These are phyloP conservation scores for Manduca sexta DNA, from an alignment of 1,140 invertebrate species.

Conservation along the genomic window DNA sequence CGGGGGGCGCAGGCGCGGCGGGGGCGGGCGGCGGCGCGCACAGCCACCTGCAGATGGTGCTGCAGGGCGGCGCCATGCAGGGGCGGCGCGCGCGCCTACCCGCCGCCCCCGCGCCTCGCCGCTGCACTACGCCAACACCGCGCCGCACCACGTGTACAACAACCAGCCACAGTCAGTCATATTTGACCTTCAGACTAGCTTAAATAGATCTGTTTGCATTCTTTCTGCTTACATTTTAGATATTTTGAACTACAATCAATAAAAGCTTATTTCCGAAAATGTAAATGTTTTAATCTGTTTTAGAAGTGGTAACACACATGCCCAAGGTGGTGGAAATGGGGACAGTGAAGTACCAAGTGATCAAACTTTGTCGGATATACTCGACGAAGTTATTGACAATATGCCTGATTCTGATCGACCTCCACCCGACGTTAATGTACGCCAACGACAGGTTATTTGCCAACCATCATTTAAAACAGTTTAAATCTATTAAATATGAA, in stretches of 20 bases:
- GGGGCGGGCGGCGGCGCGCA: conserved; percentile 17
- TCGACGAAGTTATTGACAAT: conserved; percentile 87
- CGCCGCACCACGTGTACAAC: conserved; percentile 41
- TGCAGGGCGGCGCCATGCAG: conserved; percentile 54
- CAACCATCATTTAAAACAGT: too few species aligned
- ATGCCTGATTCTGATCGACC: conserved; percentile 68
- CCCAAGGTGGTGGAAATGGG: conserved; percentile 27
- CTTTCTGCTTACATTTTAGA: too few species aligned
- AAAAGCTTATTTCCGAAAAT: too few species aligned
- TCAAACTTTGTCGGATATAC: conserved; percentile 83
- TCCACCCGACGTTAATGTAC: conserved; percentile 38
- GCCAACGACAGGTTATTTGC: conserved; percentile 21
- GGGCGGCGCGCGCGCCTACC: conserved; percentile 41
- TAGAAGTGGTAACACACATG: conserved; percentile 27
- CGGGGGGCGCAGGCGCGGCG: conserved; percentile 8
- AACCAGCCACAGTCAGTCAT: conserved; percentile 39
- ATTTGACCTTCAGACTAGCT: too few species aligned
- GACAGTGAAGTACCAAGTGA: conserved; percentile 74
- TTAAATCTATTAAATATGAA: too few species aligned
- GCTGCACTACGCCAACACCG: conserved; percentile 36
- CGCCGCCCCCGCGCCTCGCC: conserved; percentile 29
- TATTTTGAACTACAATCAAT: too few species aligned
- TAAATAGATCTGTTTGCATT: too few species aligned
- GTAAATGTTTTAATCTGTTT: too few species aligned
- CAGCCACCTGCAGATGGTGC: conserved; percentile 64